Conservation (phyloP, 2,113 vertebrate genomes). For the mouse (Mus musculus) region GRCm39 chr17:73611001-73611500, state of each 20-base stretch:
- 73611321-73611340: background rate
- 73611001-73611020: conserved; percentile 55
- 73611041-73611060: conserved; percentile 80
- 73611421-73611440: background rate
- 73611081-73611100: conserved; percentile 89
- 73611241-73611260: fast-evolving
- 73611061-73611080: conserved; percentile 86
- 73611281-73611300: background rate
- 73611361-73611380: background rate
- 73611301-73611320: background rate
- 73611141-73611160: conserved; percentile 72
- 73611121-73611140: conserved; percentile 85
- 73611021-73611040: conserved; percentile 75
- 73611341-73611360: background rate
- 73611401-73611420: background rate
- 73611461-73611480: background rate
- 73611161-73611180: background rate
- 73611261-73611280: background rate
- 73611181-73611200: fast-evolving
- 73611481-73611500: background rate
- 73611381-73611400: background rate
- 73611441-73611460: background rate
- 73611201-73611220: background rate
- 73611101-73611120: conserved; percentile 86
- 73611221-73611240: too few relatives aligned